phyloP scores from a whole-genome alignment of 1,140 invertebrate genomes.

The Anoplophora glabripennis region DNA sequence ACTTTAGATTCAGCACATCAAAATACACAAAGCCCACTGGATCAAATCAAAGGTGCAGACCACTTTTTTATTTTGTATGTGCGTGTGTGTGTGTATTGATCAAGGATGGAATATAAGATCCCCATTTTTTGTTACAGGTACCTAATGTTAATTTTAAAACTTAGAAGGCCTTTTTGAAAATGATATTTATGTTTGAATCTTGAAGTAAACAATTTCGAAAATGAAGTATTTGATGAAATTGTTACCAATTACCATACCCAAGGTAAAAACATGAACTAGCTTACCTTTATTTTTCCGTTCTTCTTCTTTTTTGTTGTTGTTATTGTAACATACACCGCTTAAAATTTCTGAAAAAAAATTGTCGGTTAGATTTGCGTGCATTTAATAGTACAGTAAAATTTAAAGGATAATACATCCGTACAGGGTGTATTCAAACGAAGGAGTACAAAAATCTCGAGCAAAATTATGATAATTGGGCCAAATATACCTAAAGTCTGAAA shows the following conservation, averaged over 20 bases:
- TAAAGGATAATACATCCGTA: too few relatives aligned
- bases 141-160: background rate
- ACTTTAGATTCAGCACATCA: too few relatives aligned
- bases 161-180: background rate
- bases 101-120: background rate
- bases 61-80: too few relatives aligned
- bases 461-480: too few relatives aligned
- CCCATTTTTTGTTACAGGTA: background rate
- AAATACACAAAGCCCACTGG: too few relatives aligned
- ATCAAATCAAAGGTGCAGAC: too few relatives aligned
- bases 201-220: background rate
- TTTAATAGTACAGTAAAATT: too few relatives aligned
- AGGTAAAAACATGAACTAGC: background rate
- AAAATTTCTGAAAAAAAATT: constrained; percentile 72
- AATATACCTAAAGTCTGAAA: too few relatives aligned
- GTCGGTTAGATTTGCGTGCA: too few relatives aligned
- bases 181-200: background rate
- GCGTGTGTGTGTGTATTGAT: too few relatives aligned
- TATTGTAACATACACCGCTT: constrained; percentile 75
- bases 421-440: too few relatives aligned
- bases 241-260: background rate
- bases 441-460: too few relatives aligned
- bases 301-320: constrained; percentile 72
- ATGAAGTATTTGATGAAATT: background rate
- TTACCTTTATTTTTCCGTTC: constrained; percentile 76